Evolutionary conservation across 2,888 invertebrate genomes (phyloP), one percentile per base, ranked within the genome.

Genomic region (Patella depressa): DNA sequence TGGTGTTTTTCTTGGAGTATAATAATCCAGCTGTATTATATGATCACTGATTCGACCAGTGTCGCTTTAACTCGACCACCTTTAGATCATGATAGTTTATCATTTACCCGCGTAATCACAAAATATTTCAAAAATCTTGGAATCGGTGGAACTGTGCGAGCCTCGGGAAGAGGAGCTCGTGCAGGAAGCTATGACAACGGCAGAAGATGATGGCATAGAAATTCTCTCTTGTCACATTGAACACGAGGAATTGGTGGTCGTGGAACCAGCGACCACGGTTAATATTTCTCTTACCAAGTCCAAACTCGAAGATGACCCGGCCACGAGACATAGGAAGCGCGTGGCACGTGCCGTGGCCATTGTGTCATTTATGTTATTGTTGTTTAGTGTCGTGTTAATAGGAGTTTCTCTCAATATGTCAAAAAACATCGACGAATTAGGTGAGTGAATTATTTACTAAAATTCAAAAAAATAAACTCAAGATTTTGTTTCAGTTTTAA

Each of bases 361-460:
- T 87, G 97, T 97, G 71, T 97, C 97, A 81, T 96, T 96, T 89
- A 93, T 97, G 82, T 93, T 97, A 83, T 94, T 97, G 79, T 94
- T 96, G 89, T 96, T 97, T 93, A 97, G 97, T 92, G 94, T 98
- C 87, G 93, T 97, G 83, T 93, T 98, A 80, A 97, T 98, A 54
- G 97, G 97, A 19, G 95, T 97, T 78, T 97, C 97, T 5, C 93
- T 98, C 54, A 93, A 97, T 82, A 97, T 98, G 96, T 97, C 97
- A 17, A 97, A 97, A 15, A 95, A 97, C 85, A 98, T 98, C 88
- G 97, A 98, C 91, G 97, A 97, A 89, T 96, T 97, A 95, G 97
- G 97, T 97, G 92, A 95, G 87, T 85, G 45, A 54, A 65, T 72
- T 73, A 34, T 45, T 45, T 45, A 45, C 45, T 45, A 9, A 45